Evolutionary conservation across 1,140 invertebrate genomes (phyloP).

Genomic region (Drosophila parvula): DNA sequence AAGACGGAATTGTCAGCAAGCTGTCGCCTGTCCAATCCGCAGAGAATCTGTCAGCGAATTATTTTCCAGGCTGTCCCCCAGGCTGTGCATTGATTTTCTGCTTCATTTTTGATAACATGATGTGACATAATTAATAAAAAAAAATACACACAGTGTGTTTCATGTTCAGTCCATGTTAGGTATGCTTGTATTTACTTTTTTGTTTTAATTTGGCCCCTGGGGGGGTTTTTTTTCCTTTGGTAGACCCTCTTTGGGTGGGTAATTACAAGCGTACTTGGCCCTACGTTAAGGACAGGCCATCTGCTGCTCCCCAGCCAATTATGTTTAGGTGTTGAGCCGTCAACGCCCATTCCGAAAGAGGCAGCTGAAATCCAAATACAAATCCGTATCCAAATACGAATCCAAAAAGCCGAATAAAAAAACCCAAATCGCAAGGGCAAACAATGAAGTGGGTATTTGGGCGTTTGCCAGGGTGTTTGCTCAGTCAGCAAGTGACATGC

Average conservation of each 20-base stretch:
- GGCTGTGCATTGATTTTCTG: constrained; percentile 23
- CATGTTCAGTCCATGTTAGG: not conserved
- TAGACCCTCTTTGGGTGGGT: constrained; percentile 19
- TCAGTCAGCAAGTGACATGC: constrained; percentile 67
- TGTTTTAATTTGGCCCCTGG: constrained; percentile 15
- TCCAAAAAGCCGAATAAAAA: constrained; percentile 26
- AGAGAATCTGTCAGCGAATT: constrained; percentile 14
- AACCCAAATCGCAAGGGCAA: constrained; percentile 43
- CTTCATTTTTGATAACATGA: constrained; percentile 29
- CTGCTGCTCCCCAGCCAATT: constrained; percentile 24
- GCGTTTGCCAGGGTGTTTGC: constrained; percentile 55
- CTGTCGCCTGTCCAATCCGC: constrained; percentile 13
- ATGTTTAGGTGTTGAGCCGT: constrained; percentile 56
- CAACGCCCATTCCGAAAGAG: constrained; percentile 34
- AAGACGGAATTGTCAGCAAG: constrained; percentile 44
- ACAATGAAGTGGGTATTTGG: constrained; percentile 33
- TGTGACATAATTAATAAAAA: constrained; percentile 31
- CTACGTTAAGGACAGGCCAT: constrained; percentile 63
- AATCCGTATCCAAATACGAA: constrained; percentile 12
- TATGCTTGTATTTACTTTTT: not conserved
- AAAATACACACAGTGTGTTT: not conserved
- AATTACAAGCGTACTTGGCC: constrained; percentile 35
- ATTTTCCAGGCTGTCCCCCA: constrained; percentile 16
- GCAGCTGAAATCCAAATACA: constrained; percentile 22
- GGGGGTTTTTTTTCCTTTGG: constrained; percentile 2